phyloP scores from a whole-genome alignment of 2,888 invertebrate species.

The Rhyacophila evoluta region DNA sequence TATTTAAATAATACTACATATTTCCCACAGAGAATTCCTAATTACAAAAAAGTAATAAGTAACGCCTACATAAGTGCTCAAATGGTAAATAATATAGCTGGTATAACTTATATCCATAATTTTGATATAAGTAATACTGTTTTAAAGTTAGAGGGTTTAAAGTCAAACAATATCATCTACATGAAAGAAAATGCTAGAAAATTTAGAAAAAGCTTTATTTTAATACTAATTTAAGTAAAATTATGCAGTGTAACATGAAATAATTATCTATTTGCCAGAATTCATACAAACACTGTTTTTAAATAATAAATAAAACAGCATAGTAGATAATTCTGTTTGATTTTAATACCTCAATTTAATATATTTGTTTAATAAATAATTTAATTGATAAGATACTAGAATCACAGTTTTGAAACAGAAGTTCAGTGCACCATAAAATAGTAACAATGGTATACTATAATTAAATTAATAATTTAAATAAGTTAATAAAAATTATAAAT shows the following conservation, averaged over 20 bases:
- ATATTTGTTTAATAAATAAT: conserved; percentile 5
- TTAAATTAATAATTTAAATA: neutral
- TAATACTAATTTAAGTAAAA: too few relatives aligned
- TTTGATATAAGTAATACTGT: conserved; percentile 13
- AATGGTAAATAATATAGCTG: neutral
- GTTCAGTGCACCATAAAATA: conserved; percentile 31
- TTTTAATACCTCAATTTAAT: too few relatives aligned
- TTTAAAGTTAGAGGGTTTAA: conserved; percentile 19
- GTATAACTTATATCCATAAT: neutral
- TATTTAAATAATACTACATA: neutral
- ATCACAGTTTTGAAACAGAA: conserved; percentile 44
- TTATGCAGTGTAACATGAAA: too few relatives aligned
- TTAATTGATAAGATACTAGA: conserved; percentile 32
- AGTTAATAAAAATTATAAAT: neutral
- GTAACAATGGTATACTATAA: conserved; percentile 11
- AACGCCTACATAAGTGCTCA: neutral
- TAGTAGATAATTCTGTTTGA: too few relatives aligned
- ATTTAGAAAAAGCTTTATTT: too few relatives aligned
- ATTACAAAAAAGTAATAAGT: neutral
- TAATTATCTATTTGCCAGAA: too few relatives aligned
- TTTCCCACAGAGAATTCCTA: neutral
- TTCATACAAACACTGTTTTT: too few relatives aligned
- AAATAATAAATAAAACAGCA: too few relatives aligned
- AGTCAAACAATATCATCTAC: too few relatives aligned
- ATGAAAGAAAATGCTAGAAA: too few relatives aligned